These are phyloP conservation scores for Orchestia grillus DNA, from an alignment of 1,140 invertebrate species.

Conservation along the genomic window DNA sequence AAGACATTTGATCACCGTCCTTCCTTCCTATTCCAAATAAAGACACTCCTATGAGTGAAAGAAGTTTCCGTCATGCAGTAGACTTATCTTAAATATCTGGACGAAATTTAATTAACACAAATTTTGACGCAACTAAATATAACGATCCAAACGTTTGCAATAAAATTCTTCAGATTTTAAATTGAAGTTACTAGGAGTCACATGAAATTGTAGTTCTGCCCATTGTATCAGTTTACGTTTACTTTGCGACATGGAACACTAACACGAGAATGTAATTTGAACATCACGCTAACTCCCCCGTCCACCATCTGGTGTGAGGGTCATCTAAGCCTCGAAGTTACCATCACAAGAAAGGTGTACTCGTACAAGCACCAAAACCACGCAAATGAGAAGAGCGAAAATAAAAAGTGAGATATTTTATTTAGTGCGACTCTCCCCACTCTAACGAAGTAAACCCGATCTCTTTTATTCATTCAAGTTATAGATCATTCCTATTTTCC, in stretches of 20 bases:
- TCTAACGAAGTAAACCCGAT: background rate
- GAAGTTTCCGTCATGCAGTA: background rate
- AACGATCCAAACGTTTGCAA: background rate
- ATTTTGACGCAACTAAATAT: background rate
- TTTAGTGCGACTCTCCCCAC: background rate
- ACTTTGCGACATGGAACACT: background rate
- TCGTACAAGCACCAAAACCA: background rate
- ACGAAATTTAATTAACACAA: background rate
- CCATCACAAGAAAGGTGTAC: background rate
- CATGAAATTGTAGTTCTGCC: background rate
- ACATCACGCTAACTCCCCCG: background rate
- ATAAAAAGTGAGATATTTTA: background rate
- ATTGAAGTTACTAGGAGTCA: too few species aligned
- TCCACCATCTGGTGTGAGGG: background rate
- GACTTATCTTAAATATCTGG: too few species aligned
- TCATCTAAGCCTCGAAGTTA: background rate
- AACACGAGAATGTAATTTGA: background rate
- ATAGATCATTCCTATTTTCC: too few species aligned
- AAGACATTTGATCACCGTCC: too few species aligned
- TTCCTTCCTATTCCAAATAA: background rate
- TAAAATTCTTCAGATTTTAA: too few species aligned
- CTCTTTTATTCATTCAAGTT: background rate
- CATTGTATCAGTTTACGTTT: background rate
- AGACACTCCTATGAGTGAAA: background rate
- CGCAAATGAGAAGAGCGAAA: background rate